Conservation (phyloP, 2,113 vertebrate genomes). For the Struthio camelus region DNA sequence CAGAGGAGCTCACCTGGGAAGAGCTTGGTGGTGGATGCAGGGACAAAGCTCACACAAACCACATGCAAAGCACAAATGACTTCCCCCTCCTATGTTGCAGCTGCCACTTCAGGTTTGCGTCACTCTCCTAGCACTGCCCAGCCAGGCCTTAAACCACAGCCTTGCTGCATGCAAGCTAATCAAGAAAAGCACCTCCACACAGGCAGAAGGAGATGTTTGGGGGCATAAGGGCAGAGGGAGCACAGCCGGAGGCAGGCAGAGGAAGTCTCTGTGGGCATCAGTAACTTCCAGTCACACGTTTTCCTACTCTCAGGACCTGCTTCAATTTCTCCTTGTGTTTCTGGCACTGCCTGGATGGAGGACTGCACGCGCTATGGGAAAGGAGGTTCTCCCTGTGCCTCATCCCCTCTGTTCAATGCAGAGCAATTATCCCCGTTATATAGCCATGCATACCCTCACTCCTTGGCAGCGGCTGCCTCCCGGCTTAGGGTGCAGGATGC, state of each 20-base stretch:
- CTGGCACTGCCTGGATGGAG: neutral
- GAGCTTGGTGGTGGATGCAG: neutral
- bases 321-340: neutral
- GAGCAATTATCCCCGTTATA: neutral
- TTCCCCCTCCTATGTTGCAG: neutral
- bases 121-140: neutral
- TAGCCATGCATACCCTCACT: neutral
- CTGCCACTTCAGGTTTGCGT: neutral
- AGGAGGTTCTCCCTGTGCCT: neutral
- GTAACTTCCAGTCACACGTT: neutral
- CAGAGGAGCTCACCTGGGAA: neutral
- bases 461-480: neutral
- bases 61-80: neutral
- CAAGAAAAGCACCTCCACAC: accelerated
- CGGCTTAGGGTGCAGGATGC: neutral
- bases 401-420: neutral
- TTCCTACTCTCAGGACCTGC: neutral
- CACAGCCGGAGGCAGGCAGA: neutral
- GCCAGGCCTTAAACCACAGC: neutral
- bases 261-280: neutral
- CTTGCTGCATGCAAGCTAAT: neutral
- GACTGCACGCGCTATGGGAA: neutral
- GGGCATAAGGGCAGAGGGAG: neutral
- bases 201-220: neutral
- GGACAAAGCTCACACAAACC: neutral